These are phyloP conservation scores for Choloepus hoffmanni DNA, from an alignment of 2,113 vertebrate genomes.

Conservation along the genomic window DNA sequence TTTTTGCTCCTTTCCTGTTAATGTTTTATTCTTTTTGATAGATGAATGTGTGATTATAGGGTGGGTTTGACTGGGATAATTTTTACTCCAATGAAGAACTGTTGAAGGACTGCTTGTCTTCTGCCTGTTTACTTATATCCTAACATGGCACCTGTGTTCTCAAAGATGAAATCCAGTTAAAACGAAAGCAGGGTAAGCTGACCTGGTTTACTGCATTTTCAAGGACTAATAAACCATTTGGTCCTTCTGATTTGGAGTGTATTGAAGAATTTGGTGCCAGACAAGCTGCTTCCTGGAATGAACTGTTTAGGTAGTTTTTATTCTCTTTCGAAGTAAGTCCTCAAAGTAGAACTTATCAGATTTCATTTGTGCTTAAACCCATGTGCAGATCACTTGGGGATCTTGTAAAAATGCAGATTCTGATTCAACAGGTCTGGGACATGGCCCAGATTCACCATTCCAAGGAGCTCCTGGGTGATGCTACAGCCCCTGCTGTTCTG, in stretches of 20 bases:
- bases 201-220: background rate
- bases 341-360: background rate
- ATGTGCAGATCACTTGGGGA: background rate
- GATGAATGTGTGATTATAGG: slow-evolving; percentile 6
- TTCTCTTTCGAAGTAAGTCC: background rate
- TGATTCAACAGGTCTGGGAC: background rate
- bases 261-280: background rate
- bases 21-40: slow-evolving; percentile 35
- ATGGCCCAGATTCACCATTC: background rate
- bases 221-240: background rate
- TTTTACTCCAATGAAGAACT: background rate
- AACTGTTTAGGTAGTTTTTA: background rate
- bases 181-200: background rate
- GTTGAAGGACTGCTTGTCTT: background rate
- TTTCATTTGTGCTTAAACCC: background rate
- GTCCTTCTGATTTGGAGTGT: background rate
- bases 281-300: background rate
- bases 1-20: slow-evolving; percentile 47
- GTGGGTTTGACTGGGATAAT: background rate
- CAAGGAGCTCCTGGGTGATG: background rate
- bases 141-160: background rate
- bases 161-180: background rate
- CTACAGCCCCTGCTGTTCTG: too few relatives aligned
- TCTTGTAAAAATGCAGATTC: background rate
- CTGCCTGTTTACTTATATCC: background rate